Evolutionary conservation across 1,140 invertebrate species (phyloP), one percentile per base, ranked within the genome.

Genomic region (Pteromalus puparum): DNA sequence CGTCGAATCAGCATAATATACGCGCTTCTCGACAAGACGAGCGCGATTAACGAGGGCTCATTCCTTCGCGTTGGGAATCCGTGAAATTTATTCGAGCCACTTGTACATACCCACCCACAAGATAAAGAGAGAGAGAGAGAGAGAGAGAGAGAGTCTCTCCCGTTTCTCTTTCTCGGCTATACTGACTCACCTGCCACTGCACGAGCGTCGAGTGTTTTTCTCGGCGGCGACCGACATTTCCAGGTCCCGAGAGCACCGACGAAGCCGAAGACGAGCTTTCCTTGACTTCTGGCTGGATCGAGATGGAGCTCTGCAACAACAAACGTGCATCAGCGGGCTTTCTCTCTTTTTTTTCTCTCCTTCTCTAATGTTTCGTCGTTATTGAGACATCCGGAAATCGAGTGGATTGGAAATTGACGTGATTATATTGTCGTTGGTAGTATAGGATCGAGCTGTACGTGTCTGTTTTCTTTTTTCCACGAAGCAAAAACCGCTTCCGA

Each of bases 191-290:
- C 90, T 94, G 93, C 93, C 94, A 95, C 15, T 95, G 93, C 6
- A 96, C 88, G 48, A 93, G 87, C 2, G 91, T 92, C 7, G 91
- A 90, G 76, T 93, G 92, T 84, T 94, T 93, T 15, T 94, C 92
- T 73, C 91, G 91, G 13, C 90, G 92, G 30, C 90, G 89, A 72
- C 93, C 93, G 7, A 93, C 88, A 89, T 95, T 95, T 65, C 95
- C 95, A 30, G 93, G 93, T 5, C 95, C 95, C 65, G 94, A 93
- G 24, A 95, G 90, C 0, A 96, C 90, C 48, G 95, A 93, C 65
- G 93, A 92, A 70, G 90, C 90, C 38, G 12, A 38, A 6, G 80
- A 78, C 12, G 46, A 28, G 48, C 67, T 38, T 18, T 90, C 90
- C 74, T 91, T 93, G 68, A 75, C 88, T 78, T 89, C 89, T 83